Evolutionary conservation across 2,113 vertebrate genomes (phyloP).

Genomic region (Origma solitaria): DNA sequence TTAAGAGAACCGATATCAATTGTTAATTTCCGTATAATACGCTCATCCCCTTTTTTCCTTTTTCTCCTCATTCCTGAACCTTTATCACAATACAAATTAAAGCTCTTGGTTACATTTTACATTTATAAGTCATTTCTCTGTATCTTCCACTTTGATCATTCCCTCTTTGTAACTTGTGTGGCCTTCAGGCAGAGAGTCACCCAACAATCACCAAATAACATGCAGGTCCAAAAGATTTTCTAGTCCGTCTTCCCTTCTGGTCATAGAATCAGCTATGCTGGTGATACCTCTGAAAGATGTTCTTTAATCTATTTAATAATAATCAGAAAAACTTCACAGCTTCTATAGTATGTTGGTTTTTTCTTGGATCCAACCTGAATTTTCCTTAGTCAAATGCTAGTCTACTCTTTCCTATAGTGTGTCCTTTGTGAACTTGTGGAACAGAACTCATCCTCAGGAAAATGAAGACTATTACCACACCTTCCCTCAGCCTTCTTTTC

Average conservation of each 20-base stretch:
- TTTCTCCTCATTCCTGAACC: background rate
- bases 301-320: background rate
- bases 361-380: background rate
- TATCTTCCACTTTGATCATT: background rate
- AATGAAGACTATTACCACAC: background rate
- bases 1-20: background rate
- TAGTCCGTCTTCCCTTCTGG: background rate
- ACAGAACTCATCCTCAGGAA: background rate
- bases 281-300: background rate
- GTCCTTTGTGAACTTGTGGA: fast-evolving
- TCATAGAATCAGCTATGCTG: background rate
- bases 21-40: background rate
- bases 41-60: background rate
- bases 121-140: background rate
- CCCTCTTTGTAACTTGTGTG: background rate
- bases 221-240: background rate
- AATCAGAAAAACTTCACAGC: background rate
- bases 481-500: background rate
- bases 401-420: background rate
- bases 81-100: background rate
- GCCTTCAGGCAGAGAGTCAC: background rate
- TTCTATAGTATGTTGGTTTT: fast-evolving
- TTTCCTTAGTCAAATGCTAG: background rate
- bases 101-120: background rate
- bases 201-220: background rate